Percentiles rank a stretch among this genome's conserved stretches.
Evolutionary conservation across 2,888 invertebrate genomes (phyloP).

Genomic region (Norana najaformis): DNA sequence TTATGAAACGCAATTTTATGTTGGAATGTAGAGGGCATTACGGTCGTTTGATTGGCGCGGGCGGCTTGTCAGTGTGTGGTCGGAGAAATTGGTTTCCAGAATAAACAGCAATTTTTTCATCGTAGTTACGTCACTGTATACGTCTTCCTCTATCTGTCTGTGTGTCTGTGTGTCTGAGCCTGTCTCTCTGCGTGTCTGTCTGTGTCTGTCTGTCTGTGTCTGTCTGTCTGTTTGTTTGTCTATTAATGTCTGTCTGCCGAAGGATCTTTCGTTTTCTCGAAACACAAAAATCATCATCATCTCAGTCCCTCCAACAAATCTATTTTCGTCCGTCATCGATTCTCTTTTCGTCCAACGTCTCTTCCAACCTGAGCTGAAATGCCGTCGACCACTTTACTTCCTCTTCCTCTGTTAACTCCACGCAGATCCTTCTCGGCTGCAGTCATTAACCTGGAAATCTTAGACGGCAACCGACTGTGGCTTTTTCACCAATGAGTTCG

Average conservation of each 20-base stretch:
- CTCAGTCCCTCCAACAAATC: background rate
- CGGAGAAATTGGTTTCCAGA: background rate
- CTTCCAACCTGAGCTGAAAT: background rate
- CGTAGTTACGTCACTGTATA: background rate
- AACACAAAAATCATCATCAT: conserved; percentile 3
- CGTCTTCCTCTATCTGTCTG: background rate
- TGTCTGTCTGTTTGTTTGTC: background rate
- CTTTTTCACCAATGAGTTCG: background rate
- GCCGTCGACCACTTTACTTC: background rate
- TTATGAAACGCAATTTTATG: background rate
- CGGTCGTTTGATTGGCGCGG: background rate
- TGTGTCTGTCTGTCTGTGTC: background rate
- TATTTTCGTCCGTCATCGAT: conserved; percentile 13
- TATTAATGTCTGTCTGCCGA: too few relatives aligned
- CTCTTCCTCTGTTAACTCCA: too few relatives aligned
- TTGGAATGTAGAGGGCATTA: background rate
- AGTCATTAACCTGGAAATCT: background rate
- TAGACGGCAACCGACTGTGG: background rate
- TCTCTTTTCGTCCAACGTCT: background rate
- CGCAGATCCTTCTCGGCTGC: background rate
- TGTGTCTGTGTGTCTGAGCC: background rate
- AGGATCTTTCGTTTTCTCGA: background rate
- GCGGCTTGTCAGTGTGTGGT: background rate
- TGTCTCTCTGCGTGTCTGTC: background rate
- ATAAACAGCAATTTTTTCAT: background rate